These are phyloP conservation scores for Rhimphoctona megacephalus DNA, from an alignment of 2,888 invertebrate genomes.

Conservation along the genomic window DNA sequence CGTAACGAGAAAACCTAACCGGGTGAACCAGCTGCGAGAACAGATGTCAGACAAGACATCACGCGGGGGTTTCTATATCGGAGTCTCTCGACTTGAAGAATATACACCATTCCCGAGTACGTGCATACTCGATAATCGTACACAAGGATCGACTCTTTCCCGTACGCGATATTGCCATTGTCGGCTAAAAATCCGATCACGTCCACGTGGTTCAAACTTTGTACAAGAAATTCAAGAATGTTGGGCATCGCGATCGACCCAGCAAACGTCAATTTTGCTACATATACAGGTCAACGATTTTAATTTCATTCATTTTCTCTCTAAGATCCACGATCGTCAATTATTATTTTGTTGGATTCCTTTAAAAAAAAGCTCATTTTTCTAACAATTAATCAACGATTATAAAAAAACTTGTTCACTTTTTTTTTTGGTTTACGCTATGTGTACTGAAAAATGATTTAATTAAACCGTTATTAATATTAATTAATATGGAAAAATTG, in stretches of 20 bases:
- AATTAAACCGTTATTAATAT: too few species aligned
- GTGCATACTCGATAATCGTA: constrained; percentile 60
- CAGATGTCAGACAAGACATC: constrained; percentile 63
- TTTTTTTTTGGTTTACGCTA: background rate
- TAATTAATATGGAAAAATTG: background rate
- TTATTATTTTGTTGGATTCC: background rate
- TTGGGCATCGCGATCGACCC: constrained; percentile 4
- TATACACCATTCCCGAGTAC: constrained; percentile 30
- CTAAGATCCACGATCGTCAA: background rate
- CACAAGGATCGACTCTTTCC: constrained; percentile 26
- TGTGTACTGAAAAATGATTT: too few species aligned
- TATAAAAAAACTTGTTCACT: background rate
- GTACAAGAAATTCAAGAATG: constrained; percentile 33
- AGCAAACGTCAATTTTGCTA: background rate
- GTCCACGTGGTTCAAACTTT: background rate
- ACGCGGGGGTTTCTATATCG: constrained; percentile 50
- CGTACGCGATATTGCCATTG: constrained; percentile 37
- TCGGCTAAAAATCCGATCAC: constrained; percentile 44
- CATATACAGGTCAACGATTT: background rate
- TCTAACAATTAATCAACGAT: background rate
- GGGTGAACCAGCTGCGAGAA: constrained; percentile 68
- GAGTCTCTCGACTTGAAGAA: background rate
- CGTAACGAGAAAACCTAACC: constrained; percentile 58
- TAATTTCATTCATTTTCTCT: background rate
- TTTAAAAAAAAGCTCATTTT: background rate